Percentiles rank a stretch among this genome's conserved stretches.
phyloP scores from a whole-genome alignment of 2,113 vertebrate genomes.

The Ondatra zibethicus region DNA sequence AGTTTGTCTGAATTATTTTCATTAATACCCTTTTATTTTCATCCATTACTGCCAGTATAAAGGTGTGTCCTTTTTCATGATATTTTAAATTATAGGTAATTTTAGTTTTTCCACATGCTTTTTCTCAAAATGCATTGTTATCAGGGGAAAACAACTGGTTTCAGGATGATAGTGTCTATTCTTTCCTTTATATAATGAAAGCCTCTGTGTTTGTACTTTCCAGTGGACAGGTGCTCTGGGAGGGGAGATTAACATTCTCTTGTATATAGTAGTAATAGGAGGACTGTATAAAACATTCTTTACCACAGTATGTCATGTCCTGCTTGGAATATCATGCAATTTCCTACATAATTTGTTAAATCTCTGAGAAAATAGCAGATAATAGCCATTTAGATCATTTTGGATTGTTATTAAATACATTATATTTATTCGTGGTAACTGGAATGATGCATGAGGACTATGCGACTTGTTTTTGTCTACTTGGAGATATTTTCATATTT shows the following conservation, averaged over 20 bases:
- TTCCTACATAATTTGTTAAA: constrained; percentile 41
- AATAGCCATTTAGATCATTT: constrained; percentile 20
- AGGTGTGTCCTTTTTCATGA: not conserved
- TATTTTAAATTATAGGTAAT: constrained; percentile 43
- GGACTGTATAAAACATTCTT: not conserved
- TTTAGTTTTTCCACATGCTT: not conserved
- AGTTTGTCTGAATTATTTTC: not conserved
- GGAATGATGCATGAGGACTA: not conserved
- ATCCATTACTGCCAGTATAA: not conserved
- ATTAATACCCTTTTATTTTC: not conserved
- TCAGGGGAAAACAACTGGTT: not conserved
- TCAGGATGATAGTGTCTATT: not conserved
- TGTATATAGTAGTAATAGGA: not conserved
- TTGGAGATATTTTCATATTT: constrained; percentile 26
- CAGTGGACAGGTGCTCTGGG: not conserved
- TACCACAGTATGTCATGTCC: not conserved
- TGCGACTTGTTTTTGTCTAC: constrained; percentile 25
- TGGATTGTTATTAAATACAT: constrained; percentile 1
- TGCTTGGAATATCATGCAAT: not conserved
- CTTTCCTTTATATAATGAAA: not conserved
- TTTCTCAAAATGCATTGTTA: constrained; percentile 19
- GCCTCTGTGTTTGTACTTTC: not conserved
- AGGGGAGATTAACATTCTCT: not conserved
- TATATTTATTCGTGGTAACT: constrained; percentile 45
- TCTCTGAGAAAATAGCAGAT: not conserved